phyloP scores from a whole-genome alignment of 1,140 invertebrate genomes.

The Trichonephila clavata region DNA sequence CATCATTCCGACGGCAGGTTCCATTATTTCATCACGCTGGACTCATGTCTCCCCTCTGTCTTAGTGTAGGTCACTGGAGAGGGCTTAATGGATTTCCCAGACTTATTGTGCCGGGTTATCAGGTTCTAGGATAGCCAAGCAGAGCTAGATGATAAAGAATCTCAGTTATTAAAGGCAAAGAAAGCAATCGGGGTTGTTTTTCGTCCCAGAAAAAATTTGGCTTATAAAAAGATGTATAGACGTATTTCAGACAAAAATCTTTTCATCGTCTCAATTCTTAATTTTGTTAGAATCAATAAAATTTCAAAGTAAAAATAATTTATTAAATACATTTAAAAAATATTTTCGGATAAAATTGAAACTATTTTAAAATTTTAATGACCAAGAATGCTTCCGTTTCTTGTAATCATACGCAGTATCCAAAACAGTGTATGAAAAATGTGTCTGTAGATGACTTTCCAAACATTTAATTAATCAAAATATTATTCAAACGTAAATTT shows the following conservation, averaged over 20 bases:
- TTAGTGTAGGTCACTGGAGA: slow-evolving; percentile 1
- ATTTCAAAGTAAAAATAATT: too few relatives aligned
- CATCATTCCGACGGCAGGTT: slow-evolving; percentile 15
- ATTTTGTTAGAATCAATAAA: background rate
- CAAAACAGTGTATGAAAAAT: too few relatives aligned
- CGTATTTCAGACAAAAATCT: background rate
- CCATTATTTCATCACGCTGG: slow-evolving; percentile 16
- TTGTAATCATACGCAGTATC: too few relatives aligned
- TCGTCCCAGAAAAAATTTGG: background rate
- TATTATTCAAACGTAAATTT: too few relatives aligned
- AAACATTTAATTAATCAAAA: too few relatives aligned
- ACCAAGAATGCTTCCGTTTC: too few relatives aligned
- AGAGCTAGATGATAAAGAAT: background rate
- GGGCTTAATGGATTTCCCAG: slow-evolving; percentile 26
- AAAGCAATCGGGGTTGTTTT: background rate
- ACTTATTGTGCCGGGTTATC: slow-evolving; percentile 33
- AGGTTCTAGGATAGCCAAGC: background rate
- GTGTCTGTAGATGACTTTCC: too few relatives aligned
- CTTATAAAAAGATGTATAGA: background rate
- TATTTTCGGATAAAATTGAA: too few relatives aligned
- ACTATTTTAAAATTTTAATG: too few relatives aligned
- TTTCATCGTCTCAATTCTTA: background rate
- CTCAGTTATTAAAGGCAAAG: background rate
- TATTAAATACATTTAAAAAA: too few relatives aligned
- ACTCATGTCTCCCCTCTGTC: background rate